Conservation (phyloP, 2,888 invertebrate species). For the Cantharis rufa region DNA sequence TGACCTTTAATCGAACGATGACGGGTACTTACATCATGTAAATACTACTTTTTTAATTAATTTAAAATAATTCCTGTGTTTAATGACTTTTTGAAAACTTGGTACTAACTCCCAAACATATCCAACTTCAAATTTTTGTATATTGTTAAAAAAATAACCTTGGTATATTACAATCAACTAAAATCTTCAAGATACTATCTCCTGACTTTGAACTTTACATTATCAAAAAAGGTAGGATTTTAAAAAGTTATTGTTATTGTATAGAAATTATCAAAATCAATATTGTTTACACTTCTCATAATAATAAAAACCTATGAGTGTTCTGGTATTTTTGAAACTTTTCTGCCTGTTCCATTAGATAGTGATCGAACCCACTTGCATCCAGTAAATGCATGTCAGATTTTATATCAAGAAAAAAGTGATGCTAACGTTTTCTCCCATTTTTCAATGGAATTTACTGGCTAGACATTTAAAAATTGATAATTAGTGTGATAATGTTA, state of each 20-base stretch:
- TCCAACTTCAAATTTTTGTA: neutral
- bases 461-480: neutral
- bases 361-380: too few species aligned
- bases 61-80: neutral
- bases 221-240: neutral
- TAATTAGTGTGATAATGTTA: neutral
- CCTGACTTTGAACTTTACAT: neutral
- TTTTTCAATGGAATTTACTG: neutral
- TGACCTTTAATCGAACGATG: neutral
- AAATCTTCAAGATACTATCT: neutral
- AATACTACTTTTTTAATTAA: neutral
- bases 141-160: neutral
- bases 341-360: too few species aligned
- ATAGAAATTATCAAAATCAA: too few species aligned
- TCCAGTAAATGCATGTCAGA: too few species aligned
- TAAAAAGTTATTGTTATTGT: neutral
- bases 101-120: neutral
- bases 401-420: too few species aligned
- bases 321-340: too few species aligned
- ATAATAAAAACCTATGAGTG: too few species aligned
- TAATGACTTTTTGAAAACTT: neutral
- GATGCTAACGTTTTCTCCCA: neutral
- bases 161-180: neutral
- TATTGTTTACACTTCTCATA: too few species aligned
- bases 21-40: neutral